phyloP scores from a whole-genome alignment of 2,888 invertebrate genomes.

The Xanthorhoe spadicearia region DNA sequence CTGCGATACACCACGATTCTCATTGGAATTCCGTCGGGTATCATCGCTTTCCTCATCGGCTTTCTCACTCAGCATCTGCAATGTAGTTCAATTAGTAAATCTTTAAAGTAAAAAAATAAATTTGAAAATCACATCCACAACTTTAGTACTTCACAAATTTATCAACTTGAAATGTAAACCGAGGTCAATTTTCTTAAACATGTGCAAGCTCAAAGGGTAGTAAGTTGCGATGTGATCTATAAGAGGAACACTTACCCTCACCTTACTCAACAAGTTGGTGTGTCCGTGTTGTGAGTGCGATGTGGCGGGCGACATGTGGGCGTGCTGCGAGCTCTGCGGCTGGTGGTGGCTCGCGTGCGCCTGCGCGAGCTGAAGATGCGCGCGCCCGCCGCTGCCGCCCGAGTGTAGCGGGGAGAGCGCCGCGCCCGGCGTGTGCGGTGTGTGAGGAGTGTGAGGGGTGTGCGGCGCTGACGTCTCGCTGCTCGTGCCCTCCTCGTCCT shows the following conservation, averaged over 20 bases:
- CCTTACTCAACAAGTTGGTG: constrained; percentile 75
- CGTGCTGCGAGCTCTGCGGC: constrained; percentile 44
- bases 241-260: constrained; percentile 65
- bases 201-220: neutral
- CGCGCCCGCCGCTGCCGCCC: constrained; percentile 48
- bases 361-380: constrained; percentile 55
- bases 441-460: constrained; percentile 65
- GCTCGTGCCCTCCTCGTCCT: constrained; percentile 75
- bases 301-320: constrained; percentile 45
- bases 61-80: constrained; percentile 91
- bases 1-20: constrained; percentile 64
- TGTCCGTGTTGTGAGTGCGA: constrained; percentile 53
- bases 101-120: neutral
- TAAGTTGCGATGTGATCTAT: neutral
- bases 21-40: constrained; percentile 72
- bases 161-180: neutral
- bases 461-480: constrained; percentile 75
- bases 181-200: constrained; percentile 17
- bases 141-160: neutral
- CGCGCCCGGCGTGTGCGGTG: constrained; percentile 61
- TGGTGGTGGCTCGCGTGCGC: constrained; percentile 46
- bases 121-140: neutral
- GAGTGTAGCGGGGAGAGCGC: constrained; percentile 57
- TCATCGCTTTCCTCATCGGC: constrained; percentile 91
- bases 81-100: neutral